Conservation (phyloP, 2,888 invertebrate genomes). For the Leptura quadrifasciata region DNA sequence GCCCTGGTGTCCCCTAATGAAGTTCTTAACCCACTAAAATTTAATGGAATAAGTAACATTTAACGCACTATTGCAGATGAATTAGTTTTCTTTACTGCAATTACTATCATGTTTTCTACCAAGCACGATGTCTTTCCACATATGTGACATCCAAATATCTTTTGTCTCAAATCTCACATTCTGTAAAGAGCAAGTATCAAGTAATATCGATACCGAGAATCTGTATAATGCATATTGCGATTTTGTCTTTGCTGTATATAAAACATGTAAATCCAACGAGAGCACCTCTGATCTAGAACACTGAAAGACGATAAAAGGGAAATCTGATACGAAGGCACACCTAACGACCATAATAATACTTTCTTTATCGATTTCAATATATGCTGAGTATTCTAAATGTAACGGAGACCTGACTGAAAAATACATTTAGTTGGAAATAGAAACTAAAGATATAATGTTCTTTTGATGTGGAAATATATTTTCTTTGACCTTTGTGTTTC, state of each 20-base stretch:
- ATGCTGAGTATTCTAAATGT: conserved; percentile 8
- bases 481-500: conserved; percentile 9
- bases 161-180: background rate
- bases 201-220: background rate
- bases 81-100: too few species aligned
- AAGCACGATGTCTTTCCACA: background rate
- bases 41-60: too few species aligned
- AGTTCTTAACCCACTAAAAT: too few species aligned
- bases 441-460: conserved; percentile 30
- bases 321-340: background rate
- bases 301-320: conserved; percentile 5
- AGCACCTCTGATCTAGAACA: background rate
- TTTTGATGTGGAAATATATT: conserved; percentile 34
- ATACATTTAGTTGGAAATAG: conserved; percentile 6
- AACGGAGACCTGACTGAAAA: background rate
- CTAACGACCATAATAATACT: conserved; percentile 21
- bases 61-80: too few species aligned
- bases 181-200: background rate
- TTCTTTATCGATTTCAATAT: conserved; percentile 16
- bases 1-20: too few species aligned
- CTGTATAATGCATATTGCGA: background rate
- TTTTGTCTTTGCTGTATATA: conserved; percentile 1
- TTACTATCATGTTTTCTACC: too few species aligned
- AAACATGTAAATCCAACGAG: conserved; percentile 1
- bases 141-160: background rate